Base-by-base conservation (phyloP, 2,797 vertebrate genomes). In the Paratrypauchen microcephalus region DNA sequence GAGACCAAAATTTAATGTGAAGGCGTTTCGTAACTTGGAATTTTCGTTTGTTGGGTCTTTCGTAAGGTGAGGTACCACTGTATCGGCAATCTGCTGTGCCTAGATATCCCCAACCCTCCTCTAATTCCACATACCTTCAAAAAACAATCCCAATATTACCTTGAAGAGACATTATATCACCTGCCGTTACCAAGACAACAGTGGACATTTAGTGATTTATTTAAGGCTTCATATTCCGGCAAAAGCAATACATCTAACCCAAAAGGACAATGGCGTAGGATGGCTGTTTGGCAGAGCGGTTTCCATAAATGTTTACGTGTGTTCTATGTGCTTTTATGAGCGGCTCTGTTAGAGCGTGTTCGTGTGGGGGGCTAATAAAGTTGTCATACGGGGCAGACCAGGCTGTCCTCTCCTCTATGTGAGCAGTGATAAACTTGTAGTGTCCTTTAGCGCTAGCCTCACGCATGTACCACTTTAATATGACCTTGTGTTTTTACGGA, bases 401-500 rank as follows among this genome's bases (percentile, higher is more conserved):
- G 62, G 75, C 76, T 82, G 73, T 71, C 58, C 30, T 74, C 61
- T 48, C 70, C 74, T 67, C 73, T 54, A 64, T 73, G 62, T 26
- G 59, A 69, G 62, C 62, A 66, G 84, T 77, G 78, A 86, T 87
- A 88, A 89, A 85, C 83, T 83, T 75, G 64, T 30, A 69, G 75
- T 75, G 72, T 84, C 78, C 80, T 75, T 45, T 59, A 69, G 78
- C 26, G 3, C 67, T 32, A 58, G 73, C 76, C 64, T 65, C 62
- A 48, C 84, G 74, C 72, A 72, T 68, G 83, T 16, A 47, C 65
- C 77, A 82, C 79, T 87, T 86, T 74, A 78, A 80, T 70, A 45
- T 84, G 88, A 91, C 88, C 88, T 90, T 91, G 86, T 77, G 80
- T 64, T 82, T 81, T 85, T 80, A 77, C 64, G 62, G 54, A 80